phyloP scores from a whole-genome alignment of 2,888 invertebrate genomes.

The Steinernema carpocapsae region DNA sequence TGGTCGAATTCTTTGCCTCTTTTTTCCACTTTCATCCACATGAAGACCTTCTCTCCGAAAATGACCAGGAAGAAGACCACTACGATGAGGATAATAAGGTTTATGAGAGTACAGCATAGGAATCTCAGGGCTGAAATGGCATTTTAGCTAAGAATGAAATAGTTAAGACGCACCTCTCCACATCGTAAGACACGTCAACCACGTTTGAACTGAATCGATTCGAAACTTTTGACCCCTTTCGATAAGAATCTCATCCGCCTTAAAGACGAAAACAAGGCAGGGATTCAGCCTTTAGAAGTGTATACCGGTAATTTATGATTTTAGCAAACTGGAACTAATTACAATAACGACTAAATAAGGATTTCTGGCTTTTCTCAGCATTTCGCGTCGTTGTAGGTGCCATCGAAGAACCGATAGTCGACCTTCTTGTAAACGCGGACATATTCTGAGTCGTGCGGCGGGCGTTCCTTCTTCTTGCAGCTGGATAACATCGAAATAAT shows the following conservation, averaged over 20 bases:
- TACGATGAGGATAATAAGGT: not conserved
- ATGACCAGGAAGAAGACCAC: not conserved
- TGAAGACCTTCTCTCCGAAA: slow-evolving; percentile 14
- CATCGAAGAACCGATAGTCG: slow-evolving; percentile 29
- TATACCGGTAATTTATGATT: no score
- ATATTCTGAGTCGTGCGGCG: slow-evolving; percentile 71
- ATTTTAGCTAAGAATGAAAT: no score
- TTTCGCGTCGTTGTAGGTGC: slow-evolving; percentile 18
- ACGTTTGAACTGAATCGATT: not conserved
- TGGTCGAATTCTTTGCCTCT: not conserved
- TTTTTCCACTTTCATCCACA: slow-evolving; percentile 16
- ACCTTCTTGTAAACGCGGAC: slow-evolving; percentile 17
- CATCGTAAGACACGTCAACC: not conserved
- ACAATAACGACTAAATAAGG: no score
- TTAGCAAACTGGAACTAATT: no score
- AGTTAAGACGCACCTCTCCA: no score
- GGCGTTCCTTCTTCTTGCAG: slow-evolving; percentile 28
- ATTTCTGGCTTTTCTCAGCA: slow-evolving; percentile 1
- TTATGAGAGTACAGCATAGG: not conserved
- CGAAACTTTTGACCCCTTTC: slow-evolving; percentile 21
- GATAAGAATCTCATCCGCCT: slow-evolving; percentile 11
- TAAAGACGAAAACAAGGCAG: not conserved
- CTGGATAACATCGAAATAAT: slow-evolving; percentile 27
- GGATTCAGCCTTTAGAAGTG: no score
- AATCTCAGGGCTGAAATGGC: not conserved